Percentiles rank a stretch among this genome's conserved stretches.
Evolutionary conservation across 2,888 invertebrate species (phyloP).

Genomic region (Ischnura elegans): DNA sequence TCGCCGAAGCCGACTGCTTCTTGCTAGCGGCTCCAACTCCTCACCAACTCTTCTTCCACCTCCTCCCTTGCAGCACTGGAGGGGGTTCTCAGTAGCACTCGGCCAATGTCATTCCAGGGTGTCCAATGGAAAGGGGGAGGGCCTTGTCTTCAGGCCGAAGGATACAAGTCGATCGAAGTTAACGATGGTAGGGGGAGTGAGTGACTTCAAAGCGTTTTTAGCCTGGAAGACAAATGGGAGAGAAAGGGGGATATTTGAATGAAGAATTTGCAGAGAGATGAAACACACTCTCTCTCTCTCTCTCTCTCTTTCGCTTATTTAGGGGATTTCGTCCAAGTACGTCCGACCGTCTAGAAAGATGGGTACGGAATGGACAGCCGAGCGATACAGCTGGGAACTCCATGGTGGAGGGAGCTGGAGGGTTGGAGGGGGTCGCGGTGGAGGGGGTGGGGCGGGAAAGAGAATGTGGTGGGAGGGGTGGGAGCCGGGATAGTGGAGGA

Average conservation of each 20-base stretch:
- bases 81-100: background rate
- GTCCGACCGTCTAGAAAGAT: constrained; percentile 49
- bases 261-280: background rate
- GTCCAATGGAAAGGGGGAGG: background rate
- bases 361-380: constrained; percentile 41
- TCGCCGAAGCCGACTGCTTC: background rate
- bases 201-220: background rate
- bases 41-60: background rate
- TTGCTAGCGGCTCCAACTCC: background rate
- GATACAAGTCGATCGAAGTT: background rate
- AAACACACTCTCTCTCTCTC: too few species aligned
- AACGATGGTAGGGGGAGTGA: background rate
- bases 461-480: background rate
- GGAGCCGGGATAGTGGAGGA: background rate
- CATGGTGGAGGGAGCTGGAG: background rate
- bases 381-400: background rate
- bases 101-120: constrained; percentile 58
- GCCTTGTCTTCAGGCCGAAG: background rate
- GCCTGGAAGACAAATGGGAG: background rate
- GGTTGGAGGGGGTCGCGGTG: background rate
- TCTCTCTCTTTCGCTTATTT: too few species aligned
- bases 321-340: background rate
- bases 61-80: too few species aligned
- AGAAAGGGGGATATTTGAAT: background rate
- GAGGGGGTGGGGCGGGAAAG: background rate